Percentiles rank a stretch among this genome's conserved stretches.
Conservation (phyloP, 2,113 vertebrate species). For the Rhinichthys klamathensis region DNA sequence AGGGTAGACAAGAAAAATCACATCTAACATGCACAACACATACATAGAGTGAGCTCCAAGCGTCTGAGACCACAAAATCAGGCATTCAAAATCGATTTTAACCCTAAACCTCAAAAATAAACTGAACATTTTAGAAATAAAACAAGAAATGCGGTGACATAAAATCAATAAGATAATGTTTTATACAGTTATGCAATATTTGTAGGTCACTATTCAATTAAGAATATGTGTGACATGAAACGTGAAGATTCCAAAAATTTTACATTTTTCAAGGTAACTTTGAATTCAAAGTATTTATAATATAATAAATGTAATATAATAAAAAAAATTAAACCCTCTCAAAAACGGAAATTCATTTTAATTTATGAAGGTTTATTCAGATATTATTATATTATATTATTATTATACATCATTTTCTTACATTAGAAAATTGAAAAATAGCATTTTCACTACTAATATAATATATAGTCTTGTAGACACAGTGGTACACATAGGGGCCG, state of each 20-base stretch:
- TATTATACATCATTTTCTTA: background rate
- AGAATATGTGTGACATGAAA: background rate
- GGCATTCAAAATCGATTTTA: background rate
- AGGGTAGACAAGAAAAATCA: constrained; percentile 1
- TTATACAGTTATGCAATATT: background rate
- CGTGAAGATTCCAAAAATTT: background rate
- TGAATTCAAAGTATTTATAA: background rate
- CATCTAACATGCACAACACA: background rate
- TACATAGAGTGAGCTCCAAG: background rate
- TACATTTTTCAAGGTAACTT: background rate
- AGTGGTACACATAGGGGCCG: background rate
- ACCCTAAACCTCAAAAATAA: background rate
- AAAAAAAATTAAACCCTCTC: background rate
- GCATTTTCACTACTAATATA: background rate
- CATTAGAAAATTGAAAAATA: background rate
- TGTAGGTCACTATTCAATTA: background rate
- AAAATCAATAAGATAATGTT: background rate
- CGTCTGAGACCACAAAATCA: background rate
- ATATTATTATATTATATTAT: no score
- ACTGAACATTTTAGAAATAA: background rate
- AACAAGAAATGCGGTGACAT: background rate
- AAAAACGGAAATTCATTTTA: no score
- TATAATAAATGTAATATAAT: background rate
- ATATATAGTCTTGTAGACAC: background rate
- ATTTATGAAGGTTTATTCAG: no score